Evolutionary conservation across 2,797 vertebrate genomes (phyloP), one percentile per base, ranked within the genome.

Genomic region (Molossus alvarezi): DNA sequence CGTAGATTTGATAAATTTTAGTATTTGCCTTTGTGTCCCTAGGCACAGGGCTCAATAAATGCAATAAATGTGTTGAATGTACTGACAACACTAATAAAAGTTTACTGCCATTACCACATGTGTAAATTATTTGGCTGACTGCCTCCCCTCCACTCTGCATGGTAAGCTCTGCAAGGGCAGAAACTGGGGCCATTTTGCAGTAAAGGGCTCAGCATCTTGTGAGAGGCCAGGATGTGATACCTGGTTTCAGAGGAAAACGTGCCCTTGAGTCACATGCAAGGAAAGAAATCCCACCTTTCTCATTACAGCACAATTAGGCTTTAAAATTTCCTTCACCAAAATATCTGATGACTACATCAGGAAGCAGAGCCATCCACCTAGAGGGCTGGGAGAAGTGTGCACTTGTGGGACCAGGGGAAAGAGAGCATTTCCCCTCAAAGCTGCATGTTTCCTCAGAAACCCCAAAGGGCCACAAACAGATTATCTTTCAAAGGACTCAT

Each of bases 401-500:
- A 4, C 83, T 85, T 91, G 23, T 79, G 96, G 90, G 77, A 73
- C n/a, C 77, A 27, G 57, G 2, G 5, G 51, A 51, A 79, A 90
- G 51, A 12, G 57, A 85, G 71, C 33, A 37, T 88, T 95, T 97
- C 82, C 84, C 95, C 85, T 87, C 72, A 92, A 92, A 95, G 92
- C 92, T 89, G 51, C 55, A 3, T 3, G n/a, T 93, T 97, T 97
- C 97, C 94, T 97, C 62, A 41, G 83, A 94, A 97, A 83, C 29
- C 95, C 75, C 88, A 53, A 0, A 45, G 60, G 86, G 65, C 53
- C 80, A 60, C 82, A 77, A 73, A 84, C 23, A 86, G 95, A 91
- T 97, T 77, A 13, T 64, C 91, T 97, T 97, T 97, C 97, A 97
- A 95, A 97, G 88, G 45, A 51, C 57, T 94, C 37, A 82, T 86